These are phyloP conservation scores for Orientallactaga sibirica DNA, from an alignment of 2,797 vertebrate genomes.

Conservation along the genomic window DNA sequence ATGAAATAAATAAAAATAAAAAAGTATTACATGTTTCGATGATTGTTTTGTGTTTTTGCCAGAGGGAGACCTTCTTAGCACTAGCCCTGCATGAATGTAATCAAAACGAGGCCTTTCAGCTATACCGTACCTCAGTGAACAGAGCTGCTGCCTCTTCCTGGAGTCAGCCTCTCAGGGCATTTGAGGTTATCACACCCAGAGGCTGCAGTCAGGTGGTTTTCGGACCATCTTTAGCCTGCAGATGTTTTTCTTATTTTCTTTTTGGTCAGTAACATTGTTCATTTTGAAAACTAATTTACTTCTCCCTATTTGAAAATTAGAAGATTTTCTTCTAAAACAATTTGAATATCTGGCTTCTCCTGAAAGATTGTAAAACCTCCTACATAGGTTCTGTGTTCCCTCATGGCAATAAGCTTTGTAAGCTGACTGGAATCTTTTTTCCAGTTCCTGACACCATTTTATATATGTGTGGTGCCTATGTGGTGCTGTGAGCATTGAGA, in stretches of 20 bases:
- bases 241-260: background rate
- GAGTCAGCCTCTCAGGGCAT: background rate
- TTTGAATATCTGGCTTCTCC: background rate
- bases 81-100: background rate
- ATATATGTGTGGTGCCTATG: background rate
- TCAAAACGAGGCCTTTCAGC: background rate
- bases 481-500: background rate
- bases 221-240: background rate
- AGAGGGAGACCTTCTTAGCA: background rate
- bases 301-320: conserved; percentile 12
- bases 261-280: background rate
- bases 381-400: background rate
- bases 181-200: background rate
- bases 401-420: background rate
- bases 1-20: too few species aligned
- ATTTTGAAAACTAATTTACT: conserved; percentile 10
- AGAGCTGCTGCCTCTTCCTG: background rate
- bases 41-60: background rate
- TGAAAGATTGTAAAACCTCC: background rate
- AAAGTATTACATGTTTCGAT: background rate
- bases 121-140: background rate
- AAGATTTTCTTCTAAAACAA: conserved; percentile 14
- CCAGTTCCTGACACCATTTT: background rate
- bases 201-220: background rate
- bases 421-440: background rate